Base-by-base conservation (phyloP, 92 coral and sea anemone species). In the Siderastrea siderea region DNA sequence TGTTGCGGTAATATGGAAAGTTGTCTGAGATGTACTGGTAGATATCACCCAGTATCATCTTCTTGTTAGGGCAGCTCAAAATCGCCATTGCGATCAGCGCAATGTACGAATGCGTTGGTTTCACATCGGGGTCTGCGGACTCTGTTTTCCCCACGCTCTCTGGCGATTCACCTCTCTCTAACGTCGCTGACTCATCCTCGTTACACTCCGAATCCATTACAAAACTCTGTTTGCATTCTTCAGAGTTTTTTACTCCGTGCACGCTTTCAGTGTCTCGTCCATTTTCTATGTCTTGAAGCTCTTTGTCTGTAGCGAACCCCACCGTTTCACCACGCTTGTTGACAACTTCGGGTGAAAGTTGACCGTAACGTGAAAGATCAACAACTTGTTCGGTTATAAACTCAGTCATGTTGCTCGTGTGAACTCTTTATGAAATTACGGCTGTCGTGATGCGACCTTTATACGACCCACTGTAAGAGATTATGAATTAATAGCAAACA, bases 1-100 rank as follows among this genome's bases (percentile, higher is more conserved):
- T 98, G 89, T 96, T 98, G 3, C 98, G 84, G 79, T 98, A 98
- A 80, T 98, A 98, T 6, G 98, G 99, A 68, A 92, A 98, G 87
- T 95, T 98, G 15, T 95, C 98, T 3, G 99, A 95, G 84, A 98
- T 98, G 83, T 98, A 95, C 58, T 93, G 94, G 87, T 98, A 98
- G 81, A 98, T 98, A 77, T 98, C 99, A 2, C 99, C 99, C 6
- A 98, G 91, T 3, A 98, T 93, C 93, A 98, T 96, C 80, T 98
- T 98, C 86, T 95, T 98, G 90, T 90, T 93, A 16, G 96, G 89
- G 51, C 84, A 78, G 78, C 99, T 98, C 11, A 98, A 93, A 48
- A 98, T 98, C 50, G 99, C 99, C 99, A 98, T 98, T 5, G 99
- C 99, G 26, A 98, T 98, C 44, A 98, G 92, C 3, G 99, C 99